Conservation (phyloP, 2,888 invertebrate species). For the Artemia sp. region DNA sequence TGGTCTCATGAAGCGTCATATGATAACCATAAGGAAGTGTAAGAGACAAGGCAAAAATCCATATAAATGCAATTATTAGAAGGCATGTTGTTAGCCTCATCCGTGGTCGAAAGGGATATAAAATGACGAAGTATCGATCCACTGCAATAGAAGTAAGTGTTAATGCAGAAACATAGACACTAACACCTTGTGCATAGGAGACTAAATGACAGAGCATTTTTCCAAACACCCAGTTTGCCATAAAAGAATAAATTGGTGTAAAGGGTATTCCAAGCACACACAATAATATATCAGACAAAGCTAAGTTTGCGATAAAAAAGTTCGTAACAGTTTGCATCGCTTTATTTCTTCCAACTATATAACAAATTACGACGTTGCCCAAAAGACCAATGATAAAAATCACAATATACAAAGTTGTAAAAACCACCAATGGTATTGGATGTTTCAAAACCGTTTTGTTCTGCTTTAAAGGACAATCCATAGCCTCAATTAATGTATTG, state of each 20-base stretch:
- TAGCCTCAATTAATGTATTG: too few relatives aligned
- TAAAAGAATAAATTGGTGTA: conserved; percentile 82
- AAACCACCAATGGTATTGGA: too few relatives aligned
- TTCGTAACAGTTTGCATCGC: conserved; percentile 98
- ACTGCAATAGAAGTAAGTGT: conserved; percentile 93
- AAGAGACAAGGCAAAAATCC: conserved; percentile 69
- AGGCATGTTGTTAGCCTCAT: conserved; percentile 77
- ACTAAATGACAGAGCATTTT: conserved; percentile 74
- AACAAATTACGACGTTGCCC: conserved; percentile 80
- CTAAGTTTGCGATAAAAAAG: conserved; percentile 88
- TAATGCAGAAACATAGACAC: conserved; percentile 91
- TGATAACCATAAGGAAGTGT: conserved; percentile 80
- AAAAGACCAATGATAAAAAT: conserved; percentile 75
- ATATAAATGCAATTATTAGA: conserved; percentile 67
- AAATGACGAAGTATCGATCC: conserved; percentile 91
- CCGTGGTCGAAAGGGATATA: conserved; percentile 79
- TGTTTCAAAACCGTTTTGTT: too few relatives aligned
- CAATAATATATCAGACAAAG: conserved; percentile 79
- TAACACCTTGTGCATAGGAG: conserved; percentile 69
- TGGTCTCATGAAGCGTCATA: conserved; percentile 37
- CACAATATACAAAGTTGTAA: conserved; percentile 39
- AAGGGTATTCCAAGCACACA: conserved; percentile 88
- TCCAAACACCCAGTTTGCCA: conserved; percentile 83
- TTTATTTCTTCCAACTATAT: conserved; percentile 74
- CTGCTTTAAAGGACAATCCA: too few relatives aligned